phyloP scores from a whole-genome alignment of 2,113 vertebrate genomes.

The Ceuthmochares aereus region DNA sequence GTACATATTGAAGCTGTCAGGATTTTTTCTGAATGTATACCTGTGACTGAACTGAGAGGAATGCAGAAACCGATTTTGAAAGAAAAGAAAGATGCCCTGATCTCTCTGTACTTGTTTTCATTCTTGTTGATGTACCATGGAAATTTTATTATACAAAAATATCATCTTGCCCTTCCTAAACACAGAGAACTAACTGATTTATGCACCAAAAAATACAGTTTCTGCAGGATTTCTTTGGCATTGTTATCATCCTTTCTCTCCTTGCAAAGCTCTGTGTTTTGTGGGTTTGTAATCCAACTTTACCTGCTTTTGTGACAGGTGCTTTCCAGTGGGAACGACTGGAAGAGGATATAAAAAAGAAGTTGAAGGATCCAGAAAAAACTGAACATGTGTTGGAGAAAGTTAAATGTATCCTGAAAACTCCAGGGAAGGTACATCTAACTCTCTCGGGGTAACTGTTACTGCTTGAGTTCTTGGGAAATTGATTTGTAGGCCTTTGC shows the following conservation, averaged over 20 bases:
- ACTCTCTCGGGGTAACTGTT: neutral
- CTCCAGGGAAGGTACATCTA: slow-evolving; percentile 75
- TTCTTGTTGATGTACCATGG: neutral
- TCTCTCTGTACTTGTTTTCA: neutral
- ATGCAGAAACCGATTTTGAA: neutral
- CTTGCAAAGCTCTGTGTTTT: neutral
- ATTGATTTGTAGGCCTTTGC: neutral
- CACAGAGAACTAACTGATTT: neutral
- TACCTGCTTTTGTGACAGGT: slow-evolving; percentile 72
- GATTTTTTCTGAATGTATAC: neutral
- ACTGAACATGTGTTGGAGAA: slow-evolving; percentile 88
- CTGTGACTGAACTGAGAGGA: neutral
- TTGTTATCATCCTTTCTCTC: neutral
- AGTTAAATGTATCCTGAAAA: slow-evolving; percentile 87
- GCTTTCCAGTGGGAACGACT: slow-evolving; percentile 92
- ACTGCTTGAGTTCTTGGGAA: neutral
- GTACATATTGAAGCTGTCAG: neutral
- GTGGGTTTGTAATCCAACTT: neutral
- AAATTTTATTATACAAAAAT: neutral
- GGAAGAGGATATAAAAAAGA: slow-evolving; percentile 90
- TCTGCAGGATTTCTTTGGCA: neutral
- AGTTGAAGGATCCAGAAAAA: slow-evolving; percentile 86
- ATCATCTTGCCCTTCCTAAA: neutral
- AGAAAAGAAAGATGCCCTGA: neutral
- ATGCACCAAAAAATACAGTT: neutral